Base-by-base conservation (phyloP, 2,797 vertebrate genomes). In the Mus spretus region DNA sequence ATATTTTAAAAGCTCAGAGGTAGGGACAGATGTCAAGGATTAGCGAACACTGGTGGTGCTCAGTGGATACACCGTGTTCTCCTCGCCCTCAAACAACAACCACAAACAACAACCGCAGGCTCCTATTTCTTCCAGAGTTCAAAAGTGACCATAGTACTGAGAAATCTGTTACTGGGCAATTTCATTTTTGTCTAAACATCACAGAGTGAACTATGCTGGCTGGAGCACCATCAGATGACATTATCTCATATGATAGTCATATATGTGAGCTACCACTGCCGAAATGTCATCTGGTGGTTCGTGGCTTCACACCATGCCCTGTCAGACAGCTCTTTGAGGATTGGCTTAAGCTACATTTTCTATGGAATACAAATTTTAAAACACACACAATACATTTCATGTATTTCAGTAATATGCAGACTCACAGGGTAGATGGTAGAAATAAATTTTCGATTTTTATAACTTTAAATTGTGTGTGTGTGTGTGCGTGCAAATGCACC, bases 1-100 rank as follows among this genome's bases (percentile, higher is more conserved):
- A 88, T 82, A 88, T 40, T 89, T 94, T 86, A 77, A 90, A 80
- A 86, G 44, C 78, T 88, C 88, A 87, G n/a, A 93, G 93, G 67
- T 24, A 20, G 44, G 53, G 77, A 89, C 59, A 82, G 53, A 65
- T 34, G 0, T 26, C 26, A 7, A 90, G 28, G 79, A 3, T 74
- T 82, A 7, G 26, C 0, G 31, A 34, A 44, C 3, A 31, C 3
- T 53, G n/a, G 63, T 87, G 81, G 88, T 40, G 63, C 40, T 70
- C 70, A 63, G 13, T 2, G 6, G 37, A 44, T 9, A 13, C 13
- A 74, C 83, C 65, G 44, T 57, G 10, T 11, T 82, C 85, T 31
- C 47, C 40, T 40, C 59, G 0, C 3, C 26, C 6, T 0, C 19
- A 63, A 24, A 84, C 20, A 84, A 57, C 2, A 70, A 65, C 19